These are phyloP conservation scores for Tinea semifulvella DNA, from an alignment of 2,888 invertebrate species.

Conservation along the genomic window DNA sequence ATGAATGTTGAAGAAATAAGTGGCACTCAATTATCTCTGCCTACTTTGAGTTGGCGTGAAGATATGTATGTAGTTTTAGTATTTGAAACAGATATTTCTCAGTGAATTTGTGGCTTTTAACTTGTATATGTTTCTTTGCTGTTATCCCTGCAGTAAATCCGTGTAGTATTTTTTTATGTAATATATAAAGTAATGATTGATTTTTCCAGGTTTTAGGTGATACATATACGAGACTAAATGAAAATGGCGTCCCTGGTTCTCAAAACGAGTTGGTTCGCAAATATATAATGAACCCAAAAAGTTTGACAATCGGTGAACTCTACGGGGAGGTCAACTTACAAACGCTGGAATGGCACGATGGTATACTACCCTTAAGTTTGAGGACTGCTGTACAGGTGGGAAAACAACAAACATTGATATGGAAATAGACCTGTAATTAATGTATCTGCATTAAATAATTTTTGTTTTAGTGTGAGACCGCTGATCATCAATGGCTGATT, in stretches of 20 bases:
- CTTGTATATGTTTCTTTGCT: too few species aligned
- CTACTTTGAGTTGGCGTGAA: too few species aligned
- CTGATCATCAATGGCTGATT: constrained; percentile 90
- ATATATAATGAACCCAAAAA: constrained; percentile 88
- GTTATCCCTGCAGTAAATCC: too few species aligned
- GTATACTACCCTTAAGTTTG: constrained; percentile 72
- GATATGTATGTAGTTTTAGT: too few species aligned
- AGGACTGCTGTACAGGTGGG: constrained; percentile 54
- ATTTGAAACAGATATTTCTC: too few species aligned
- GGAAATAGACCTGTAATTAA: too few species aligned
- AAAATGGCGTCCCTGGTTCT: constrained; percentile 65
- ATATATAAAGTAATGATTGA: background rate
- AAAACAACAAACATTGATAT: background rate
- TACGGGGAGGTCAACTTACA: constrained; percentile 87
- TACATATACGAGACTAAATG: constrained; percentile 72
- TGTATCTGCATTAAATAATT: too few species aligned
- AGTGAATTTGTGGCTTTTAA: too few species aligned
- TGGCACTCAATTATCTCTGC: too few species aligned
- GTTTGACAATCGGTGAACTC: constrained; percentile 85
- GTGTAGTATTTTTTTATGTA: too few species aligned
- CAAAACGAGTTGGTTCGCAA: constrained; percentile 78
- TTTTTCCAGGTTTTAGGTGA: constrained; percentile 71
- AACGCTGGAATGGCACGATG: constrained; percentile 92
- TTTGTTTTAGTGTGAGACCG: constrained; percentile 46
- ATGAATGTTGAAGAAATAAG: too few species aligned